Percentiles rank a stretch among this genome's conserved stretches.
Conservation (phyloP, 2,113 vertebrate genomes). For the Antechinus flavipes region DNA sequence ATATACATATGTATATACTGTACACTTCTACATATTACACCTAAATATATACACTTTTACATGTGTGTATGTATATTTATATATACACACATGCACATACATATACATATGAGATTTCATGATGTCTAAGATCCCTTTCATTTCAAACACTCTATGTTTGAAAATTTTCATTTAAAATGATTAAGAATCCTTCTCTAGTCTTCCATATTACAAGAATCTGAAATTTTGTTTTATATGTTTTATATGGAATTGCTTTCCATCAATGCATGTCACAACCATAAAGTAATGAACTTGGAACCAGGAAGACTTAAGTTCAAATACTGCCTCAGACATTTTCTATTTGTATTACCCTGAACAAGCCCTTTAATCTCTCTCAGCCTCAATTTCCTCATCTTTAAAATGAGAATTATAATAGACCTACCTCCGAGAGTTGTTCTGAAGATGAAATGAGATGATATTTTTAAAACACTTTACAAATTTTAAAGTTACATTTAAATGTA, state of each 20-base stretch:
- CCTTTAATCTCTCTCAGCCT: not conserved
- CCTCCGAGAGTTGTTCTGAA: not conserved
- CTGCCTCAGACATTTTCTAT: not conserved
- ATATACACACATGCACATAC: not conserved
- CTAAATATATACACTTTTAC: too few species aligned
- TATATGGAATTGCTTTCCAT: not conserved
- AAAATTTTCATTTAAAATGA: not conserved
- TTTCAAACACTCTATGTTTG: not conserved
- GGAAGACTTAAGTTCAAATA: not conserved
- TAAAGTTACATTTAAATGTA: not conserved
- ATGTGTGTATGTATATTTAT: too few species aligned
- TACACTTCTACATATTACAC: not conserved
- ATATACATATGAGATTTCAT: not conserved
- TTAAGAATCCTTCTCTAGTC: not conserved
- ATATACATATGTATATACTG: not conserved
- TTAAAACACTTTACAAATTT: not conserved
- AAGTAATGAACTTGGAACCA: not conserved
- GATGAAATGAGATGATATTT: not conserved
- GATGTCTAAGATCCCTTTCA: not conserved
- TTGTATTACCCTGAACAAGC: not conserved
- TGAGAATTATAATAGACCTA: not conserved
- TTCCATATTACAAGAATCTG: not conserved
- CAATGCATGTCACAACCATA: not conserved
- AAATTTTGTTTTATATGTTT: not conserved
- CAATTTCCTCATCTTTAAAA: not conserved